These are phyloP conservation scores for Agelastica alni DNA, from an alignment of 2,888 invertebrate genomes.

Conservation along the genomic window DNA sequence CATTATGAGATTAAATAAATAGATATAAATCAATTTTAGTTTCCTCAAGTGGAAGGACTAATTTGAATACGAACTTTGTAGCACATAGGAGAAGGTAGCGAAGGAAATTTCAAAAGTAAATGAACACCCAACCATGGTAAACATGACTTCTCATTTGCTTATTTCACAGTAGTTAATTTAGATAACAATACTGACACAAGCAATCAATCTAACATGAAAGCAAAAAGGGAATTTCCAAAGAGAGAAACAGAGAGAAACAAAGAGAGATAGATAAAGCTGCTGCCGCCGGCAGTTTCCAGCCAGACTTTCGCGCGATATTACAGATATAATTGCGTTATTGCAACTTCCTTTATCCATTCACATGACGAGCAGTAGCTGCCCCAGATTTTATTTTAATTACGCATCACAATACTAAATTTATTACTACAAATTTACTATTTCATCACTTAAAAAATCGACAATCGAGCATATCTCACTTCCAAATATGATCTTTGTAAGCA, in stretches of 20 bases:
- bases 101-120: constrained; percentile 23
- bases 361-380: too few species aligned
- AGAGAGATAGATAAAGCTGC: constrained; percentile 26
- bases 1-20: neutral
- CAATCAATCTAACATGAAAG: constrained; percentile 34
- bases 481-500: too few species aligned
- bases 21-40: neutral
- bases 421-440: too few species aligned
- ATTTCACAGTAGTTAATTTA: constrained; percentile 31
- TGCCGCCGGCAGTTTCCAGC: constrained; percentile 24
- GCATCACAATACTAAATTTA: too few species aligned
- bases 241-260: too few species aligned
- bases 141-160: constrained; percentile 30
- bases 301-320: constrained; percentile 34
- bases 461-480: too few species aligned
- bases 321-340: constrained; percentile 39
- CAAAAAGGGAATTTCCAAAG: constrained; percentile 18
- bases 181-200: constrained; percentile 33
- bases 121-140: constrained; percentile 21
- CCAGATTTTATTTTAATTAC: too few species aligned
- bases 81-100: neutral
- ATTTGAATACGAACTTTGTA: constrained; percentile 17
- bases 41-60: constrained; percentile 1
- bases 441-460: too few species aligned
- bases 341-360: constrained; percentile 37